Base-by-base conservation (phyloP, 2,888 invertebrate species). In the Caenorhabditis auriculariae region DNA sequence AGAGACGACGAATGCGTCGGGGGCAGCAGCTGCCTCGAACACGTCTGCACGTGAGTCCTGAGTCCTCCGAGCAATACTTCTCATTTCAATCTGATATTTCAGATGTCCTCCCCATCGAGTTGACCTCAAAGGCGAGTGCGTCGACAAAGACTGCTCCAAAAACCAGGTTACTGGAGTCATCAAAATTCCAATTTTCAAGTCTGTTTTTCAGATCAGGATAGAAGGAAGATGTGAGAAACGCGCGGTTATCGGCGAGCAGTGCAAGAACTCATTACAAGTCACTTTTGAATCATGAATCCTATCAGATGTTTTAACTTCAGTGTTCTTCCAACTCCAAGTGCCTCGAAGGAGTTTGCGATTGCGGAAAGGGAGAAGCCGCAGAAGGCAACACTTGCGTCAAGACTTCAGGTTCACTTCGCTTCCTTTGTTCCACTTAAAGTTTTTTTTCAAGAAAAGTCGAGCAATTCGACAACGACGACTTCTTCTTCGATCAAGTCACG, bases 1-100 rank as follows among this genome's bases (percentile, higher is more conserved):
- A 61, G 54, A 9, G 58, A 62, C 43, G 61, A 70, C 38, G 67
- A 70, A 29, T 72, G 72, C 46, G 63, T 56, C 4, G 72, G 65
- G 9, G 69, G 67, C 1, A 56, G 61, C 12, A 51, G 52, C 21
- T 72, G 72, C 47, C 59, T 64, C 7, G 44, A 54, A 12, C 54
- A 54, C 37, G 59, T 51, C 7, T 72, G 72, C 61, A 54, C 57
- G 67, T 71, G 28, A 58, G 62, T 53, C 9, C n/a, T 38, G 5
- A n/a, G 12, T 24, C 23, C 26, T 15, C 19, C 41, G n/a, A 19
- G 12, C 7, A 9, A 12, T 41, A 9, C 35, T 32, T 32, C 35
- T 32, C 9, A n/a, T 9, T 32, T 43, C 9, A 21, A 19, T 3
- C 12, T 38, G 2, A 17, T 23, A 39, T 48, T 61, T 44, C 52